phyloP scores from a whole-genome alignment of 2,888 invertebrate genomes.

The Mythimna vitellina region DNA sequence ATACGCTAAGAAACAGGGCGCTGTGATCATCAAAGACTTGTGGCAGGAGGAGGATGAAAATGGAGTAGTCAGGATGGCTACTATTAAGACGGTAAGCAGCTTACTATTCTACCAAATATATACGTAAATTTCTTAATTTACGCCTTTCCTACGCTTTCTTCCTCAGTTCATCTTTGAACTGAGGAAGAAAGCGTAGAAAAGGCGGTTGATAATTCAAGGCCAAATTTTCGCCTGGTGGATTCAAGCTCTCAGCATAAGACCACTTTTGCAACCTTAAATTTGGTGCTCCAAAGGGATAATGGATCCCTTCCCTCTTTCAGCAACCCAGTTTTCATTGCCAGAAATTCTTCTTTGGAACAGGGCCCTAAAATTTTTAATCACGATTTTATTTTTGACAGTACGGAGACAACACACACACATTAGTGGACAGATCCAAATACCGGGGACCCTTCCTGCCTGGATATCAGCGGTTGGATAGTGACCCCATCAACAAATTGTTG shows the following conservation, averaged over 20 bases:
- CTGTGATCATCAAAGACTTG: constrained; percentile 95
- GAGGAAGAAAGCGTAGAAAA: no score
- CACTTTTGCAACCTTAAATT: no score
- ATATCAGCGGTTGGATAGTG: constrained; percentile 90
- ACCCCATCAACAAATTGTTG: constrained; percentile 91
- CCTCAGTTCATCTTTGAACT: no score
- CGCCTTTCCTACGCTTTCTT: no score
- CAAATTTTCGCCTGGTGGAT: no score
- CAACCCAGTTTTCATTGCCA: not conserved
- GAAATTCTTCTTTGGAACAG: not conserved
- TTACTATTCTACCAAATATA: no score
- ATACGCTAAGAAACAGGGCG: constrained; percentile 96
- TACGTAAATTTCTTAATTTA: no score
- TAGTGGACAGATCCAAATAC: constrained; percentile 96
- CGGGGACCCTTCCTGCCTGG: constrained; percentile 97
- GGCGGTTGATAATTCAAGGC: no score
- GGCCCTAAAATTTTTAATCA: not conserved
- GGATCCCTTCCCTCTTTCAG: not conserved
- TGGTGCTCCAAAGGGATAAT: not conserved
- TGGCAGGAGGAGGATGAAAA: constrained; percentile 97
- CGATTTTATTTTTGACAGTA: constrained; percentile 91
- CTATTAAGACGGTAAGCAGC: constrained; percentile 93
- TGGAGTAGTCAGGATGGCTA: constrained; percentile 96
- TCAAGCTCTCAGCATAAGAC: no score
- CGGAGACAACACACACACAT: constrained; percentile 98